Percentiles rank a stretch among this genome's conserved stretches.
Conservation (phyloP, 30 jellyfish, hydroid and myxozoan species). For the Nemopilema nomurai region DNA sequence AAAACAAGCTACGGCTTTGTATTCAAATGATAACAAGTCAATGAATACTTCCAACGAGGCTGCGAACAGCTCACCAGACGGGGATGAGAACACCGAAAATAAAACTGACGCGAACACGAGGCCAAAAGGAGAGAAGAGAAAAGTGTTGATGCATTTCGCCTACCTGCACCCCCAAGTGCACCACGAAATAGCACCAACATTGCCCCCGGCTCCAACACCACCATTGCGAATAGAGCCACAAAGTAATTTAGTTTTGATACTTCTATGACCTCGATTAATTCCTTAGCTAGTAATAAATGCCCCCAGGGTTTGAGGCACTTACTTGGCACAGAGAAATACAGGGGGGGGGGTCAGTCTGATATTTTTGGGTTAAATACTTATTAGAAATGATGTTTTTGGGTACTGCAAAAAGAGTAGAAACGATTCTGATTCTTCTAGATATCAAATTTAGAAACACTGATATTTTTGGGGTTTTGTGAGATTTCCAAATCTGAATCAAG, state of each 20-base stretch:
- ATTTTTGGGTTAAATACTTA: too few relatives aligned
- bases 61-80: neutral
- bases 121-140: constrained; percentile 36
- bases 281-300: too few relatives aligned
- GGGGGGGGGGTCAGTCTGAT: too few relatives aligned
- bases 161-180: constrained; percentile 84
- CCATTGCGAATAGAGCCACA: constrained; percentile 92
- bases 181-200: constrained; percentile 68
- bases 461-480: too few relatives aligned
- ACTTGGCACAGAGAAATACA: too few relatives aligned
- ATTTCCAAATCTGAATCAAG: too few relatives aligned
- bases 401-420: too few relatives aligned
- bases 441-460: too few relatives aligned
- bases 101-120: neutral
- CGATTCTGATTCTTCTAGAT: too few relatives aligned
- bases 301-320: too few relatives aligned
- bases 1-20: neutral
- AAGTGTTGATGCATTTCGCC: constrained; percentile 78
- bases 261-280: too few relatives aligned
- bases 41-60: neutral
- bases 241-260: constrained; percentile 46
- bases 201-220: constrained; percentile 86
- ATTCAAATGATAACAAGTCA: neutral
- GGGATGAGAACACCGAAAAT: neutral
- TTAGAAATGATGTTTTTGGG: too few relatives aligned